Percentiles rank a stretch among this genome's conserved stretches.
These are phyloP conservation scores for Condylostylus longicornis DNA, from an alignment of 1,140 invertebrate genomes.

Conservation along the genomic window DNA sequence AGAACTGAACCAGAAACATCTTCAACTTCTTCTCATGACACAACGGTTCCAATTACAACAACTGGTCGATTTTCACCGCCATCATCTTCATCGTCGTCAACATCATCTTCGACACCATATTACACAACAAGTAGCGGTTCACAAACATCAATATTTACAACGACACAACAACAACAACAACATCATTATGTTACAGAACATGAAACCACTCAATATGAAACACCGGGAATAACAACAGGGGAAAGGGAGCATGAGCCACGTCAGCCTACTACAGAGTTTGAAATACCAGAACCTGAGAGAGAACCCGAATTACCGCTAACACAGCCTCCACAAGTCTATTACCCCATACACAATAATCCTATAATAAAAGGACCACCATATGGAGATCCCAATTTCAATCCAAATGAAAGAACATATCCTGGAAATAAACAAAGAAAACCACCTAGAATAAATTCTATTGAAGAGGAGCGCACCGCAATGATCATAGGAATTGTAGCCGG, in stretches of 20 bases:
- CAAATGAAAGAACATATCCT: constrained; percentile 9
- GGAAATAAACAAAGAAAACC: constrained; percentile 38
- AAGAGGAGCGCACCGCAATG: constrained; percentile 55
- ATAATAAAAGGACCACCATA: no score
- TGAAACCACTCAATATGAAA: constrained; percentile 23
- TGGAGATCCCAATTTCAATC: no score
- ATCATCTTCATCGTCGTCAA: no score
- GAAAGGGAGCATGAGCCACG: constrained; percentile 26
- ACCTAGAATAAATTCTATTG: constrained; percentile 55
- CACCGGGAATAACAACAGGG: constrained; percentile 8
- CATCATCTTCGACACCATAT: constrained; percentile 5
- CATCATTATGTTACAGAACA: constrained; percentile 15
- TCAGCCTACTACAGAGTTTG: constrained; percentile 25
- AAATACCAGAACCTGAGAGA: constrained; percentile 15
- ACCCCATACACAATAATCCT: constrained; percentile 23
- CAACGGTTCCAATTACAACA: constrained; percentile 4
- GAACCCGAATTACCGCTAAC: constrained; percentile 24
- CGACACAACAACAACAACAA: constrained; percentile 15
- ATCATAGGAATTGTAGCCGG: constrained; percentile 83
- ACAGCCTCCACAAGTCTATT: constrained; percentile 27
- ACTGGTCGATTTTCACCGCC: no score
- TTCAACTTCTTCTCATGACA: constrained; percentile 4
- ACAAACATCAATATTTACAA: constrained; percentile 17
- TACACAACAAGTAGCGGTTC: constrained; percentile 12
- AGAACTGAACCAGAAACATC: constrained; percentile 4